phyloP scores from a whole-genome alignment of 2,888 invertebrate species.

The Rhimphoctona megacephalus region DNA sequence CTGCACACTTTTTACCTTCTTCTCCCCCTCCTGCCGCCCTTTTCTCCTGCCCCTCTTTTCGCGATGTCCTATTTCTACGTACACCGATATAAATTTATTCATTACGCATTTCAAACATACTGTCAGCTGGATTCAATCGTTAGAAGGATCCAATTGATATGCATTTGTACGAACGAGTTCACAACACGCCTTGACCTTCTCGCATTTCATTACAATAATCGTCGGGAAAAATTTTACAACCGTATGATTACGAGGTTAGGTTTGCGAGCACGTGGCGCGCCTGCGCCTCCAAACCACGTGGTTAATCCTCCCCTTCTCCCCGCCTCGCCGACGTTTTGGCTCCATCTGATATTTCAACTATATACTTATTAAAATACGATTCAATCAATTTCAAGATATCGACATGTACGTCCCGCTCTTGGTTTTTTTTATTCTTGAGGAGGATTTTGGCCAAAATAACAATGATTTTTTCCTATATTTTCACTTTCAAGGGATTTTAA shows the following conservation, averaged over 20 bases:
- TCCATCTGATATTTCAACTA: background rate
- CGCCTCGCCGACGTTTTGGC: background rate
- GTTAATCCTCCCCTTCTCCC: conserved; percentile 59
- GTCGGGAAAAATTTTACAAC: conserved; percentile 52
- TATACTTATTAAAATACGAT: background rate
- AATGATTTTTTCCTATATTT: background rate
- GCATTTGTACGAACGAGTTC: conserved; percentile 42
- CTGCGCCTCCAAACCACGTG: conserved; percentile 81
- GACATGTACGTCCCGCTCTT: background rate
- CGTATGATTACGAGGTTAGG: conserved; percentile 57
- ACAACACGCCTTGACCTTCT: conserved; percentile 59
- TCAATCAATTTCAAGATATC: background rate
- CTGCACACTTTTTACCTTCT: conserved; percentile 61
- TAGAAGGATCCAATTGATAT: conserved; percentile 54
- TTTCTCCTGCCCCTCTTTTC: conserved; percentile 57
- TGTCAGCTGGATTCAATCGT: conserved; percentile 52
- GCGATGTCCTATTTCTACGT: background rate
- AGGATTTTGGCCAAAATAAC: background rate
- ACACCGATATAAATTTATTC: background rate
- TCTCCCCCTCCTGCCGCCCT: conserved; percentile 57
- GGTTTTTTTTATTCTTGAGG: too few species aligned
- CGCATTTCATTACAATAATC: conserved; percentile 66
- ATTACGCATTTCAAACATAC: conserved; percentile 16
- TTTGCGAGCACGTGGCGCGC: conserved; percentile 78
- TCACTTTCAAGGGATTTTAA: background rate